Conservation (phyloP, 2,113 vertebrate species). For the Chloropsis cyanopogon region DNA sequence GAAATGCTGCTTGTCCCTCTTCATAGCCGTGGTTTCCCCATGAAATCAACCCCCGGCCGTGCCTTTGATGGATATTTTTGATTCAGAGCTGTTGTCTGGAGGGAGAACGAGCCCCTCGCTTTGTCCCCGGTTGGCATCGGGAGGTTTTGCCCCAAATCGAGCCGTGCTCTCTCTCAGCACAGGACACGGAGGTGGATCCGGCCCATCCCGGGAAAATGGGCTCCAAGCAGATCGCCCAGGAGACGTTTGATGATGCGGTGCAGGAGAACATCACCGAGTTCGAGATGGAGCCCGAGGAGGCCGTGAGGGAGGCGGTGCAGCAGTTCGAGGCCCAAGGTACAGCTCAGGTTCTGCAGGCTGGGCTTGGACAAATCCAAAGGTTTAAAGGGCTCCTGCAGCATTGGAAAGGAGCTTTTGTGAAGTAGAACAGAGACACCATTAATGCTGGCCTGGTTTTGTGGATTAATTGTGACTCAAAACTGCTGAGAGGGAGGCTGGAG, state of each 20-base stretch:
- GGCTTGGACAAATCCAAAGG: too few species aligned
- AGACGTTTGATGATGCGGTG: slow-evolving; percentile 90
- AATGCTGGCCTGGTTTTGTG: not conserved
- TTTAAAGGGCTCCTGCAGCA: fast-evolving
- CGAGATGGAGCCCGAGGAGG: slow-evolving; percentile 86
- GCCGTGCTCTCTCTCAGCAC: not conserved
- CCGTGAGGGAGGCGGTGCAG: slow-evolving; percentile 84
- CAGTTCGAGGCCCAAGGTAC: slow-evolving; percentile 95
- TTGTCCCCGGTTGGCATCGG: fast-evolving
- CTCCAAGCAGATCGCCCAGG: slow-evolving; percentile 84
- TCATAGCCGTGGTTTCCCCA: fast-evolving
- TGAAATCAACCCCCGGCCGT: fast-evolving
- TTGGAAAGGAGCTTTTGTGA: not conserved
- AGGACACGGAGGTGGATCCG: not conserved
- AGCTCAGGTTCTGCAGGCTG: not conserved
- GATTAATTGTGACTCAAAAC: not conserved
- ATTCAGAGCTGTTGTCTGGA: fast-evolving
- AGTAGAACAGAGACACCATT: not conserved
- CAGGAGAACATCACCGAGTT: slow-evolving; percentile 90
- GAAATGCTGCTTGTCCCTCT: fast-evolving
- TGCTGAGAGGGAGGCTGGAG: not conserved
- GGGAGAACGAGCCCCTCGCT: fast-evolving
- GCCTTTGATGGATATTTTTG: fast-evolving
- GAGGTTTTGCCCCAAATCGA: not conserved
- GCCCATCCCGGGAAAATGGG: slow-evolving; percentile 69